Conservation (phyloP, 2,797 vertebrate species). For the Cirrhinus molitorella region DNA sequence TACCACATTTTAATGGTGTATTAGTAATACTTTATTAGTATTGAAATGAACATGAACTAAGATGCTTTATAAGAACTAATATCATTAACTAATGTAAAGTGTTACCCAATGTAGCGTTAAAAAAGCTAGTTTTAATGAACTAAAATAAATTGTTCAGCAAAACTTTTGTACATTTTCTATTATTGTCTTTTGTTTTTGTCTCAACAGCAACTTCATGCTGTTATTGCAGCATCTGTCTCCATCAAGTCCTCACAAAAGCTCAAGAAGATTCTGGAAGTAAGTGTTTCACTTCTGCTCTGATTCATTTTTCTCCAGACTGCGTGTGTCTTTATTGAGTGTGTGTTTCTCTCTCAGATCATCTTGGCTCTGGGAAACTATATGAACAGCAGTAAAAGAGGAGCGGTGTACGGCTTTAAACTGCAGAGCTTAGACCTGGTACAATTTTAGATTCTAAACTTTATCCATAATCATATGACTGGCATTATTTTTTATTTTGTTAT, state of each 20-base stretch:
- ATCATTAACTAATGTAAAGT: not conserved
- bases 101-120: not conserved
- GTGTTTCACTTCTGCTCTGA: constrained; percentile 28
- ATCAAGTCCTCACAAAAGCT: constrained; percentile 99
- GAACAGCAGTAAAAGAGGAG: constrained; percentile 99
- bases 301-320: not conserved
- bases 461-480: not conserved
- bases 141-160: not conserved
- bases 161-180: not conserved
- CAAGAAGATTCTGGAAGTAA: constrained; percentile 97
- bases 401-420: constrained; percentile 98
- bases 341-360: constrained; percentile 85
- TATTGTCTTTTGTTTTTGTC: constrained; percentile 44
- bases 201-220: constrained; percentile 94
- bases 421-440: constrained; percentile 96
- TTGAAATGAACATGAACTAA: not conserved
- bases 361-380: constrained; percentile 98
- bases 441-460: not conserved
- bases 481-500: no score
- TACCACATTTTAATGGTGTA: not conserved
- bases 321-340: not conserved
- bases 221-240: constrained; percentile 96
- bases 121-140: not conserved
- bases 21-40: not conserved
- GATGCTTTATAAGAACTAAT: no score